Base-by-base conservation (phyloP, 2,797 vertebrate genomes). In the Lutjanus argentimaculatus region DNA sequence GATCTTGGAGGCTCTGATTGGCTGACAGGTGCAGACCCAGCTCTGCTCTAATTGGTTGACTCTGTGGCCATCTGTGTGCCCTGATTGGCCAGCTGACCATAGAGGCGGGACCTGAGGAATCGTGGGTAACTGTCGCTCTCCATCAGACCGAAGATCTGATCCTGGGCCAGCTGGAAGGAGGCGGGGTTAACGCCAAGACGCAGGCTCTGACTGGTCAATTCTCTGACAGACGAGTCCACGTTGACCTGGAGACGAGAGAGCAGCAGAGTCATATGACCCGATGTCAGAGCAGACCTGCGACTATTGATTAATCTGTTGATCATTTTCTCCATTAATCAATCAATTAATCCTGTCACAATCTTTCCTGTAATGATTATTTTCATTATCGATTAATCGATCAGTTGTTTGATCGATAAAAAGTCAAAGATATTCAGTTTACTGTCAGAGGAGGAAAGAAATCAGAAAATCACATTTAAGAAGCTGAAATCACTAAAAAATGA, bases 111-210 rank as follows among this genome's bases (percentile, higher is more conserved):
- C 88, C 95, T 96, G 80, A 99, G 96, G 94, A 99, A 99, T 84
- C 97, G 96, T 83, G 97, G 97, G 72, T 99, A 99, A 17, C 97
- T 97, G 96, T 99, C 98, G 21, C 96, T 96, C 93, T 98, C 97
- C 98, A 99, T 99, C 77, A 99, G 95, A 82, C 96, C 94, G 86
- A 96, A 97, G 67, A 99, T 96, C 91, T 97, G 96, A 72, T 97
- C 96, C 90, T 99, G 98, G 14, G 97, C 98, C 91, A 96, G 92
- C 81, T 97, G 96, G 88, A 99, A 98, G 91, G 97, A 97, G 59
- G 95, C 90, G 11, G 94, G 16, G 95, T 93, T 13, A 94, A 86
- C 21, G 0, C 68, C 67, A 0, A 87, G 63, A 21, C 92, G 59
- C 82, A 99, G 94, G 53, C 96, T 97, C 82, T 96, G 96, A 95